Base-by-base conservation (phyloP, 30 jellyfish, hydroid and myxozoan genomes). In the Hydractinia echinata region DNA sequence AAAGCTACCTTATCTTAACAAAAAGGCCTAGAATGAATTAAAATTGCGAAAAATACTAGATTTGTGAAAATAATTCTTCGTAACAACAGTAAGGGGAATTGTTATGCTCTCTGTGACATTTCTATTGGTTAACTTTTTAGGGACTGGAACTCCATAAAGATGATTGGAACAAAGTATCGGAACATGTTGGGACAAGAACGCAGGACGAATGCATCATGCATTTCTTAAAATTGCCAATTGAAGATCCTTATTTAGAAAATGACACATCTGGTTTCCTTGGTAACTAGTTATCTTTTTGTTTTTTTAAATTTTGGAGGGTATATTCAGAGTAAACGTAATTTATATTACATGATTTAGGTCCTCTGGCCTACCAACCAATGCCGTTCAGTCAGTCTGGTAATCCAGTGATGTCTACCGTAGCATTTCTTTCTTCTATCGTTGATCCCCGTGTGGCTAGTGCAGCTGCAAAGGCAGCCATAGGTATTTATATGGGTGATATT, bases 391-490 rank as follows among this genome's bases (percentile, higher is more conserved):
- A 93, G 79, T 92, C 99, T 14, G 99, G 99, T 18, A 93, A 94
- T 66, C 99, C 99, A 10, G 85, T 94, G 81, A 94, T 94, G 99
- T 94, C 97, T 3, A 89, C 97, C n/a, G 97, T 94, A 30, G 96
- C 99, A 76, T 94, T 94, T 61, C 94, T 94, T 5, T 95, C 99
- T 7, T 89, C 97, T 3, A 86, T 89, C 51, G 97, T 94, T 18
- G 99, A 94, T 39, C 99, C 99, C 0, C 53, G 97, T 30, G 97
- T 94, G 19, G 99, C 99, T 18, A 89, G 97, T 83, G 97, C 97
- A 19, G 99, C 99, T 50, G 99, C 99, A 5, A 94, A 89, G 61
- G 96, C 99, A 21, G 97, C 97, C 54, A 84, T 94, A 21, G 99
- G 99, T 94, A 84, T 51, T 71, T 70, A 15, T 7, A n/a, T n/a